These are phyloP conservation scores for Umimayanthus kanabou DNA, from an alignment of 92 coral and sea anemone genomes.

Conservation along the genomic window DNA sequence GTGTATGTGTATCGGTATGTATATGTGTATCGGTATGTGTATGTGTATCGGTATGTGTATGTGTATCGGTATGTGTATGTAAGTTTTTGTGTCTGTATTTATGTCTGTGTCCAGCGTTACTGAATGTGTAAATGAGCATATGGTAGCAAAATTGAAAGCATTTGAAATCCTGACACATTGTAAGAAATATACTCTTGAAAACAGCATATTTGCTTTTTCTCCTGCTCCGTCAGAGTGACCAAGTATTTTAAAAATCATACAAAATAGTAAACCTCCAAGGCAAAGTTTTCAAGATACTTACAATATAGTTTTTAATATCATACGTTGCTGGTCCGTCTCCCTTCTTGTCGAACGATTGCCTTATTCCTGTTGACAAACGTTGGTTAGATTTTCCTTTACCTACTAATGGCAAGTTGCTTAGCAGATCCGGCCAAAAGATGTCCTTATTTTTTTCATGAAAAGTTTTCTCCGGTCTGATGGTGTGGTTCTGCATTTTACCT, in stretches of 20 bases:
- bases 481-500: neutral
- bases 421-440: neutral
- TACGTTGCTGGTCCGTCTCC: constrained; percentile 35
- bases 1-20: neutral
- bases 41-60: neutral
- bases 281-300: neutral
- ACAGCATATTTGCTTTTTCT: no score
- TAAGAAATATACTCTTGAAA: neutral
- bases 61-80: neutral
- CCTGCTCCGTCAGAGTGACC: no score
- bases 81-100: neutral
- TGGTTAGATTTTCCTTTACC: neutral
- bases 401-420: neutral
- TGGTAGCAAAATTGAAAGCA: neutral
- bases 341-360: constrained; percentile 36
- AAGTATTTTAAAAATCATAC: no score
- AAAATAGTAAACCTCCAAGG: no score
- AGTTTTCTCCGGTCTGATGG: neutral
- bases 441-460: no score
- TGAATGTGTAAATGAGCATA: neutral
- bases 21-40: neutral
- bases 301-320: constrained; percentile 35
- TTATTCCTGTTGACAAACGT: constrained; percentile 19
- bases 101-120: neutral
- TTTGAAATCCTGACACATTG: no score